Conservation (phyloP, 1,140 invertebrate species). For the Branchinecta lynchi region DNA sequence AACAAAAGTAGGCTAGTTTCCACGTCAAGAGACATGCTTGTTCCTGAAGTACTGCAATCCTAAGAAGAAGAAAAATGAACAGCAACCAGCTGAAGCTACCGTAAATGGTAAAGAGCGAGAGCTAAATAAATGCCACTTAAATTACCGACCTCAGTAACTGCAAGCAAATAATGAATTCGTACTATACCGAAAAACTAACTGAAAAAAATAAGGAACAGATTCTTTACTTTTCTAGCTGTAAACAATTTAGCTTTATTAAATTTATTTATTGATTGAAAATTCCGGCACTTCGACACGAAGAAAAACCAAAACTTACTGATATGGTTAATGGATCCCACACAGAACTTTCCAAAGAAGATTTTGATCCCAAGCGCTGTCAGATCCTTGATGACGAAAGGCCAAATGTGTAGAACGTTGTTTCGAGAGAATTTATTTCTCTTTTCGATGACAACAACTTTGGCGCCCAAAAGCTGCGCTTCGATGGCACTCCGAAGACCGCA, state of each 20-base stretch:
- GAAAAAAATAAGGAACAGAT: too few species aligned
- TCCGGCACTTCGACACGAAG: not conserved
- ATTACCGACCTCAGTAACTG: too few species aligned
- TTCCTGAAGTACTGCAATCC: too few species aligned
- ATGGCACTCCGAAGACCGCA: conserved; percentile 90
- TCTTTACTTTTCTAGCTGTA: too few species aligned
- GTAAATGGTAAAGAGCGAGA: too few species aligned
- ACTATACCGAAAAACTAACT: too few species aligned
- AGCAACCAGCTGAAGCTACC: too few species aligned
- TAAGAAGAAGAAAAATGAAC: too few species aligned
- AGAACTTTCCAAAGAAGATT: conserved; percentile 98
- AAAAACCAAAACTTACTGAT: conserved; percentile 49
- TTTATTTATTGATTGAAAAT: conserved; percentile 17
- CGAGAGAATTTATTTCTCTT: conserved; percentile 81
- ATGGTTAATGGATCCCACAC: conserved; percentile 94
- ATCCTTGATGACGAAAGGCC: conserved; percentile 97
- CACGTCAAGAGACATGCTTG: too few species aligned
- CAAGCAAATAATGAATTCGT: too few species aligned
- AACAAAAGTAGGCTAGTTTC: too few species aligned
- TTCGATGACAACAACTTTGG: conserved; percentile 83
- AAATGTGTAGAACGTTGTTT: conserved; percentile 96
- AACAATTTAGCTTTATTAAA: not conserved
- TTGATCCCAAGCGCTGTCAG: conserved; percentile 85
- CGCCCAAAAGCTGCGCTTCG: conserved; percentile 86
- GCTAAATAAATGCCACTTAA: too few species aligned